phyloP scores from a whole-genome alignment of 2,797 vertebrate species.

The Acanthurus lineatus region DNA sequence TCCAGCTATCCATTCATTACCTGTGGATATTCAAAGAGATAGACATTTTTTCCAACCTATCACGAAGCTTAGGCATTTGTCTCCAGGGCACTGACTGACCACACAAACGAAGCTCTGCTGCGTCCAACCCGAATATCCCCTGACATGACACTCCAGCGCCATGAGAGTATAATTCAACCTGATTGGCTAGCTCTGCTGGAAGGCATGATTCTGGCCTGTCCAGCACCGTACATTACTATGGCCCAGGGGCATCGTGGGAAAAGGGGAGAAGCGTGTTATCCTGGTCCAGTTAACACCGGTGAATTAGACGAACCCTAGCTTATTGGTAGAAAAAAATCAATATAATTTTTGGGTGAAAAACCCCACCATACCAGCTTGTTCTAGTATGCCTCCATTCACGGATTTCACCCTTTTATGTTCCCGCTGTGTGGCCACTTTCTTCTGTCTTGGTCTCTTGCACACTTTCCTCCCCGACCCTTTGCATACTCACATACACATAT shows the following conservation, averaged over 20 bases:
- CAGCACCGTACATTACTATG: conserved; percentile 80
- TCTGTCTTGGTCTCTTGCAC: conserved; percentile 8
- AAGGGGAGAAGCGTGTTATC: conserved; percentile 67
- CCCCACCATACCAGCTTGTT: background rate
- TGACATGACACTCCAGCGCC: conserved; percentile 76
- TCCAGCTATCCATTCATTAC: conserved; percentile 57
- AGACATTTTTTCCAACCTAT: conserved; percentile 68
- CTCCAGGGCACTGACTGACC: conserved; percentile 81
- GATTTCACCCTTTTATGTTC: background rate
- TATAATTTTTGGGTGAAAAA: conserved; percentile 9
- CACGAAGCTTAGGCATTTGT: conserved; percentile 73
- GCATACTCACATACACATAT: conserved; percentile 36
- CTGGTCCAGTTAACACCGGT: conserved; percentile 79
- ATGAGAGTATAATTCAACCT: conserved; percentile 84
- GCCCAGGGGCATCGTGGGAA: conserved; percentile 74
- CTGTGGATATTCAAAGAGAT: conserved; percentile 70
- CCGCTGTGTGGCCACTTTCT: conserved; percentile 5
- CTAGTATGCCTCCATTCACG: background rate
- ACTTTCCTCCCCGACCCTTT: conserved; percentile 17
- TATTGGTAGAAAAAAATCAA: conserved; percentile 38
- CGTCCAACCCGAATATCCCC: conserved; percentile 77
- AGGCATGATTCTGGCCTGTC: conserved; percentile 87
- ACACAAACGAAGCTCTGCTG: conserved; percentile 73
- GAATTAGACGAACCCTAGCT: conserved; percentile 54
- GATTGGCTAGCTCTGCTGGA: conserved; percentile 86